Percentiles rank a stretch among this genome's conserved stretches.
These are phyloP conservation scores for Malacoctenus gilli DNA, from an alignment of 2,797 vertebrate genomes.

Conservation along the genomic window DNA sequence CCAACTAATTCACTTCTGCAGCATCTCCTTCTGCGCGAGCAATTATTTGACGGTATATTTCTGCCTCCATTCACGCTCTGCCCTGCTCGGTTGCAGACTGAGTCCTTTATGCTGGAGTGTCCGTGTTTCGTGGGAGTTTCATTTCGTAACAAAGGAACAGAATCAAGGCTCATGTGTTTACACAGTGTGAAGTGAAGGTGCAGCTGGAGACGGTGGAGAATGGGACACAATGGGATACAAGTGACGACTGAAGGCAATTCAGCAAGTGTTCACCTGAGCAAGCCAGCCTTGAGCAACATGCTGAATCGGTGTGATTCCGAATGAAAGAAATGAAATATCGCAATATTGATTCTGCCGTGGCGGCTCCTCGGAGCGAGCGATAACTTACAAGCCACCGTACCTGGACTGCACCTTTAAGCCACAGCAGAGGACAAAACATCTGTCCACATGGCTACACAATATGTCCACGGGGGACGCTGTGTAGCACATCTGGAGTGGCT, in stretches of 20 bases:
- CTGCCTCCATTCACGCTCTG: conserved; percentile 3
- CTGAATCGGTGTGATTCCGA: not conserved
- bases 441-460: conserved; percentile 18
- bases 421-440: conserved; percentile 30
- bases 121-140: conserved; percentile 2
- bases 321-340: not conserved
- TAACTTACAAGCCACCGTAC: not conserved
- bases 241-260: not conserved
- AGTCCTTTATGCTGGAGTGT: not conserved
- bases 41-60: conserved; percentile 9
- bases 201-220: not conserved
- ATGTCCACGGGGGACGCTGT: conserved; percentile 46
- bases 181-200: not conserved
- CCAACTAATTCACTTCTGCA: not conserved
- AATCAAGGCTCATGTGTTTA: conserved; percentile 1
- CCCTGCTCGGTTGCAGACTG: conserved; percentile 13
- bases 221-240: not conserved
- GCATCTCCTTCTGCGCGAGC: not conserved
- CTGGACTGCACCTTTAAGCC: not conserved
- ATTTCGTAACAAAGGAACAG: conserved; percentile 12
- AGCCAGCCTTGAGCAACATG: not conserved
- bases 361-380: not conserved
- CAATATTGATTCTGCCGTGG: not conserved
- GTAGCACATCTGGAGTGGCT: conserved; percentile 47
- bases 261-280: no score